Evolutionary conservation across 2,797 vertebrate genomes (phyloP), one percentile per base, ranked within the genome.

Genomic region (Mycteria americana): DNA sequence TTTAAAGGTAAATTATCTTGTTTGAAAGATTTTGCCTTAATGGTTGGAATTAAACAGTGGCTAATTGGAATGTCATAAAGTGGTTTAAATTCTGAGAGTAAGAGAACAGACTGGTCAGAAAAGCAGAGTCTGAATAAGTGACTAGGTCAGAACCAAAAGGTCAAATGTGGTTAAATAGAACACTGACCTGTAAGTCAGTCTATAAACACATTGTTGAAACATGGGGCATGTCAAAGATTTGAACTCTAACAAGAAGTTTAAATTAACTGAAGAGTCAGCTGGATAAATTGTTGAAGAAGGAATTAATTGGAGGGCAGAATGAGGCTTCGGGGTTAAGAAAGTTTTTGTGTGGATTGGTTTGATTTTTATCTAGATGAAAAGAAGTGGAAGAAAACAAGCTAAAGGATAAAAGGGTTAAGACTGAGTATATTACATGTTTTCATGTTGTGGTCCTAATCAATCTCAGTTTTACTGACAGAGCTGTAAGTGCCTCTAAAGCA

Each of bases 361-460:
- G 94, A 93, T 95, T 95, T 91, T 85, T 93, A 62, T 82, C 80
- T 75, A 78, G 63, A 89, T 77, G 62, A 90, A 96, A 97, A 91
- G 30, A 92, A 77, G 67, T 90, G 60, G 93, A 96, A 94, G 84
- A 72, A 92, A 77, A 50, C n/a, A 92, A 72, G 64, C 43, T 91
- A 48, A 84, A 86, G 1, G 12, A 70, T 84, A 95, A 93, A 92
- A 91, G 63, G 30, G 78, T 80, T 89, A 88, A 84, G 85, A 45
- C 48, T 87, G 39, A 14, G 68, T 80, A 35, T 54, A 89, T 74
- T 78, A 68, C 23, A 57, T 33, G 43, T 28, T 88, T 92, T 89
- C 83, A 51, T 81, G 48, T 53, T 89, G 72, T 65, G 50, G 30
- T 93, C n/a, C 57, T 85, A 93, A 97, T 95, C 94, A 89, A 92